Evolutionary conservation across 2,888 invertebrate genomes (phyloP).

Genomic region (Drosophila prostipennis): DNA sequence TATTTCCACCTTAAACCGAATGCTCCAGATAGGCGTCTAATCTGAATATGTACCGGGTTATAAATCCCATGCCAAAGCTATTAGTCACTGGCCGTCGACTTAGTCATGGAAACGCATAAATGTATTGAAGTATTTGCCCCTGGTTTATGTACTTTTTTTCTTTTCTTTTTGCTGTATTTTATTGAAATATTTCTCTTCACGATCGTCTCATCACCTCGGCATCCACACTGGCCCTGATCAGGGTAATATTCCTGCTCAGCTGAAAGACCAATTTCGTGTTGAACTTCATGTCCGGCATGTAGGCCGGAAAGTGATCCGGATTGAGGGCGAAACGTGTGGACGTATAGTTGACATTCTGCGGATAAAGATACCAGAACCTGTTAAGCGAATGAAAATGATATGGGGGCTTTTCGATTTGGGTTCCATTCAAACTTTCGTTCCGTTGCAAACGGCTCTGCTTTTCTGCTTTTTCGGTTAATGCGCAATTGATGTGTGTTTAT

Average conservation of each 20-base stretch:
- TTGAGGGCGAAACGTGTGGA: constrained; percentile 52
- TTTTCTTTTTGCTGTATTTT: constrained; percentile 4
- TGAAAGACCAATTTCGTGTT: constrained; percentile 45
- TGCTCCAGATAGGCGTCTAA: constrained; percentile 23
- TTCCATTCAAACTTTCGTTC: constrained; percentile 18
- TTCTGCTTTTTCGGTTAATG: constrained; percentile 8
- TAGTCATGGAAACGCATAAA: constrained; percentile 33
- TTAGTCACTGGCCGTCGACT: constrained; percentile 26
- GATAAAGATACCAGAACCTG: constrained; percentile 3
- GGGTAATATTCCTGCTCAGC: constrained; percentile 20
- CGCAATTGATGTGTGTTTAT: constrained; percentile 31
- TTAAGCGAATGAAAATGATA: constrained; percentile 20
- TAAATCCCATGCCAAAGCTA: constrained; percentile 25
- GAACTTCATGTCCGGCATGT: constrained; percentile 59
- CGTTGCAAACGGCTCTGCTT: constrained; percentile 5
- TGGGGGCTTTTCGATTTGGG: constrained; percentile 6
- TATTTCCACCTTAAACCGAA: constrained; percentile 2
- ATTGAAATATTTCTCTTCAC: constrained; percentile 20
- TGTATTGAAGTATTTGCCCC: constrained; percentile 34
- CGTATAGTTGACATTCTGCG: constrained; percentile 58
- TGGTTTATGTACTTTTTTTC: constrained; percentile 16
- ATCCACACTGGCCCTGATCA: constrained; percentile 39
- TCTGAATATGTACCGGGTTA: constrained; percentile 12
- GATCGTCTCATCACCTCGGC: constrained; percentile 45
- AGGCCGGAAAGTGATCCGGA: constrained; percentile 56